Evolutionary conservation across 2,113 vertebrate genomes (phyloP), one percentile per base, ranked within the genome.

Genomic region (Hyperopisus bebe): DNA sequence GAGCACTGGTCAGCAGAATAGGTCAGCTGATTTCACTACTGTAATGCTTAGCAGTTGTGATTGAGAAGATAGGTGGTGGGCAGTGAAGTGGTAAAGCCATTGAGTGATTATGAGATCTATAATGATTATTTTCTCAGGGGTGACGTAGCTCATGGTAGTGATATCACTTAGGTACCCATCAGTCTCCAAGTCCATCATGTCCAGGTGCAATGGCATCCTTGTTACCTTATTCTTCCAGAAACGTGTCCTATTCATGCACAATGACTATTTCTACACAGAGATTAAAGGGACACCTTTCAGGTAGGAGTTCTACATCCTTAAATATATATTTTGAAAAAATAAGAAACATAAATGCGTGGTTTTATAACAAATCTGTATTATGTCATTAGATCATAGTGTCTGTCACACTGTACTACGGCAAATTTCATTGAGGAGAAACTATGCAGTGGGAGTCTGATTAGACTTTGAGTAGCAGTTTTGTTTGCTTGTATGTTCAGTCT

Each of bases 201-300:
- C 17, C 21, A 84, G 46, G 8, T 24, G 42, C 44, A 46, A 7
- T 84, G 39, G 80, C 15, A 84, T 47, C 21, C 47, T 47, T 44
- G 21, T 47, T 70, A 39, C 17, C 21, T 84, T 84, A 47, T 47
- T 62, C 74, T 92, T 92, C 88, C 94, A 99, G 98, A 98, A 98
- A 93, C 97, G 98, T 66, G 97, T 99, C 88, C 95, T 99, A 93
- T 97, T 97, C 93, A 98, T 99, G 98, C 98, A 98, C 96, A 99
- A 99, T 94, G 98, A 99, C 95, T 99, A 99, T 95, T 99, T 97
- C 96, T 99, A 98, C 89, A 99, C 98, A 90, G 98, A 99, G 95
- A 99, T 99, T 95, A 98, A 98, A 96, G 98, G 98, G 90, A 99
- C 98, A 88, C 98, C 98, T 7, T 99, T 99, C 96, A 99, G 98